Base-by-base conservation (phyloP, 2,113 vertebrate species). In the Ophthalmotilapia sp. region DNA sequence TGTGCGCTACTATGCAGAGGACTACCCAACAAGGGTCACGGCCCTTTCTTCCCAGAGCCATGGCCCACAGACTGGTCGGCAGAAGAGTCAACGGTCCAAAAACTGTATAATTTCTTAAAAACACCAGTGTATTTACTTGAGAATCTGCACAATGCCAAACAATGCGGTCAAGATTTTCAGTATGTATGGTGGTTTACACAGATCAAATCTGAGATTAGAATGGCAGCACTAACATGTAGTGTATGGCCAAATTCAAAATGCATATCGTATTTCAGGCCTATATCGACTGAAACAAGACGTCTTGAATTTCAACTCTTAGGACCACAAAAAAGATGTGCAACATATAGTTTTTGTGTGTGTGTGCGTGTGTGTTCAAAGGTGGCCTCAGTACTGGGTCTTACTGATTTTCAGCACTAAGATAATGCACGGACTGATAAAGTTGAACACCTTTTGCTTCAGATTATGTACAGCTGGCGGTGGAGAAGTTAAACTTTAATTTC, bases 61-160 rank as follows among this genome's bases (percentile, higher is more conserved):
- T 19, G 96, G 96, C 85, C 96, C 97, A 96, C 97, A 97, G 96
- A 97, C 97, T 89, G 97, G 97, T 91, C 98, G 97, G 93, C 98
- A 98, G 96, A 98, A 97, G 87, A 96, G 96, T 81, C 98, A 97
- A 88, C 98, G 97, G 93, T 97, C 98, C 86, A 99, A 99, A 96
- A 99, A 99, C 58, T 99, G 98, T 88, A 99, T 99, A 19, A 98
- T 99, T 95, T 99, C 98, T 31, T 99, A 98, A 97, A 91, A 62
- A 47, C 7, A 51, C 10, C 45, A 68, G 45, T 81, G 53, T 23
- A 86, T 79, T 89, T 33, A 80, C n/a, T 68, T 86, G 31, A 62
- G 45, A 54, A 77, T 38, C 42, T 84, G 73, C 86, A 86, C 81
- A 80, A 83, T 6, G 75, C 33, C 11, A 86, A 87, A 70, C 36